A percentile compares a stretch with the other conserved stretches of the same genome.
Evolutionary conservation across 2,113 vertebrate genomes (phyloP).

Genomic region (Catagonus wagneri): DNA sequence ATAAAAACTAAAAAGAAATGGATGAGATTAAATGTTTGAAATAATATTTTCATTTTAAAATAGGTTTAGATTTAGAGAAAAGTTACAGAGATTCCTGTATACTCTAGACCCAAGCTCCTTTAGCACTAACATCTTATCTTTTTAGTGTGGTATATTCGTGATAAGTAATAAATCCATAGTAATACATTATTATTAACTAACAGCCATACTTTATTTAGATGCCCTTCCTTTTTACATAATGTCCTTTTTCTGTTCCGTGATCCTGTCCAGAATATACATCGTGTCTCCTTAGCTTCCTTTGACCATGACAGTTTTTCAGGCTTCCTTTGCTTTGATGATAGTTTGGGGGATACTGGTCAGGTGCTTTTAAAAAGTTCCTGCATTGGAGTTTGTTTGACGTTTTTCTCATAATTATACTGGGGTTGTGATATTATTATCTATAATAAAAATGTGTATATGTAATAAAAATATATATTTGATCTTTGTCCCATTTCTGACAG

Average conservation of each 20-base stretch:
- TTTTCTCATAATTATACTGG: background rate
- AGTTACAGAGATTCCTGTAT: background rate
- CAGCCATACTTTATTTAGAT: background rate
- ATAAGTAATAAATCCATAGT: background rate
- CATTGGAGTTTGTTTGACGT: background rate
- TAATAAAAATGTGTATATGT: background rate
- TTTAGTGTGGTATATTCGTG: background rate
- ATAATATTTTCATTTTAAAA: constrained; percentile 17
- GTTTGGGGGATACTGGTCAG: background rate
- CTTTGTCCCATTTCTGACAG: background rate
- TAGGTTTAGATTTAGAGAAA: background rate
- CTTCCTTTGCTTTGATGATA: constrained; percentile 1
- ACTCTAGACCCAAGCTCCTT: background rate
- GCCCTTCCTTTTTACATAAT: background rate
- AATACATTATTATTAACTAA: background rate
- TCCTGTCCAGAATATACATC: background rate
- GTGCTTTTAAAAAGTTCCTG: background rate
- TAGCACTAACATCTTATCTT: background rate
- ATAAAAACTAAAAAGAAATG: background rate
- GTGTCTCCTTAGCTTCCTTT: background rate
- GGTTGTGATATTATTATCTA: background rate
- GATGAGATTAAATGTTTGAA: background rate
- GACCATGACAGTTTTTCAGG: background rate
- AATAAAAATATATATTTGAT: background rate
- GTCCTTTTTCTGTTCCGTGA: background rate